Conservation (phyloP, 1,140 invertebrate species). For the Heliconius hermathena region DNA sequence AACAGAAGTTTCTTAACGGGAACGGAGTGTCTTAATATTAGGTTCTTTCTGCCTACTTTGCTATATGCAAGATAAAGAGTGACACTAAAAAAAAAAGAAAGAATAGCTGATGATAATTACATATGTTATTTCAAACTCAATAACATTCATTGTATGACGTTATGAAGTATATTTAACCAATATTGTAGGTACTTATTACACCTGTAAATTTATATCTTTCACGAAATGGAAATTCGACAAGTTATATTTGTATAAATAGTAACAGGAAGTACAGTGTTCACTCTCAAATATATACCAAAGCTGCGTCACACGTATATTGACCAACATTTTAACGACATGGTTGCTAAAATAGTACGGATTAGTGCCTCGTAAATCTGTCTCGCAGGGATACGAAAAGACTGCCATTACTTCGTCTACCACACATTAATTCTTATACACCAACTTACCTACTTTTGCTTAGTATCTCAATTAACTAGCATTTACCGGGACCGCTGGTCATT, state of each 20-base stretch:
- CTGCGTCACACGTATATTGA: constrained; percentile 9
- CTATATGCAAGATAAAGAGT: neutral
- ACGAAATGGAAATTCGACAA: neutral
- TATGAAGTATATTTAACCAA: too few relatives aligned
- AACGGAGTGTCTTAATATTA: too few relatives aligned
- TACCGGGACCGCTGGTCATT: constrained; percentile 30
- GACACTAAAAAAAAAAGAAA: too few relatives aligned
- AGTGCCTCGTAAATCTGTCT: constrained; percentile 64
- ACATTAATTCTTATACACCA: constrained; percentile 41
- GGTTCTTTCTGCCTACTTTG: too few relatives aligned
- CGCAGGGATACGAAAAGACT: constrained; percentile 50
- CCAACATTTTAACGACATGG: constrained; percentile 34
- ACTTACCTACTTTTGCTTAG: constrained; percentile 32
- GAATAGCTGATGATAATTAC: too few relatives aligned
- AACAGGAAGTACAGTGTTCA: neutral
- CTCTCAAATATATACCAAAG: neutral
- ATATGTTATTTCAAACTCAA: neutral
- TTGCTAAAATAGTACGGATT: constrained; percentile 53
- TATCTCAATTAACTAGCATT: constrained; percentile 39
- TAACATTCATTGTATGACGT: neutral
- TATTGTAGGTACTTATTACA: too few relatives aligned
- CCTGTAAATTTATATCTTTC: too few relatives aligned
- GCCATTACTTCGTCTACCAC: constrained; percentile 51
- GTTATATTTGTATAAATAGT: neutral
- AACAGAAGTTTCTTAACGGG: too few relatives aligned